Conservation (phyloP, 64 coral and sea anemone species). For the Montipora cactus region DNA sequence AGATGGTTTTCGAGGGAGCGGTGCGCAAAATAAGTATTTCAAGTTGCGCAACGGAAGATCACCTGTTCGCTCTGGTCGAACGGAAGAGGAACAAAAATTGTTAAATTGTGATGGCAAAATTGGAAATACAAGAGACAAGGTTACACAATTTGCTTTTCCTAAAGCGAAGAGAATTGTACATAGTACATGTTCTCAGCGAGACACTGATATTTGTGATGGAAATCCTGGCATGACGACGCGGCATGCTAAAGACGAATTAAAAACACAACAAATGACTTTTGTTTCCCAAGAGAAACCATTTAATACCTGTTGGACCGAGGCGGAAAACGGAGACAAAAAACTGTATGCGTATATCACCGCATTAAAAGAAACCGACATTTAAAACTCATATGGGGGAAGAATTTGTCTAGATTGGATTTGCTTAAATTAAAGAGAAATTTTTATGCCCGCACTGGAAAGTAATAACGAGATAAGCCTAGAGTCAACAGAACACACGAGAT, state of each 20-base stretch:
- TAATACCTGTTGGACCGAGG: neutral
- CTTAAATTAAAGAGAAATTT: constrained; percentile 19
- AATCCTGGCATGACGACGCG: neutral
- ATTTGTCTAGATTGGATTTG: neutral
- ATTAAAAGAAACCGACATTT: constrained; percentile 42
- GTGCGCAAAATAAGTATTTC: neutral
- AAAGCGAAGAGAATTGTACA: neutral
- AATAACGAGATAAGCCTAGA: constrained; percentile 44
- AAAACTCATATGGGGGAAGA: neutral
- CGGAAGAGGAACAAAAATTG: neutral
- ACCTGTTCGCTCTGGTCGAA: neutral
- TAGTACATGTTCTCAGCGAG: neutral
- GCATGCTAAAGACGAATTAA: constrained; percentile 22
- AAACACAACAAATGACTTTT: neutral
- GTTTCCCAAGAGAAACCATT: neutral
- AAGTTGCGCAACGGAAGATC: neutral
- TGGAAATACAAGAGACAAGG: neutral
- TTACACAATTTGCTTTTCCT: neutral
- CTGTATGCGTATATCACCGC: neutral
- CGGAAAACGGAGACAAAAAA: constrained; percentile 23
- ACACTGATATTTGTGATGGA: constrained; percentile 8
- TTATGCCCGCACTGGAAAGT: neutral
- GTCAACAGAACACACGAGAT: constrained; percentile 29
- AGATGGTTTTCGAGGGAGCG: neutral
- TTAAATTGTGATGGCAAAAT: neutral